Base-by-base conservation (phyloP, 2,113 vertebrate genomes). In the Tragulus kanchil region DNA sequence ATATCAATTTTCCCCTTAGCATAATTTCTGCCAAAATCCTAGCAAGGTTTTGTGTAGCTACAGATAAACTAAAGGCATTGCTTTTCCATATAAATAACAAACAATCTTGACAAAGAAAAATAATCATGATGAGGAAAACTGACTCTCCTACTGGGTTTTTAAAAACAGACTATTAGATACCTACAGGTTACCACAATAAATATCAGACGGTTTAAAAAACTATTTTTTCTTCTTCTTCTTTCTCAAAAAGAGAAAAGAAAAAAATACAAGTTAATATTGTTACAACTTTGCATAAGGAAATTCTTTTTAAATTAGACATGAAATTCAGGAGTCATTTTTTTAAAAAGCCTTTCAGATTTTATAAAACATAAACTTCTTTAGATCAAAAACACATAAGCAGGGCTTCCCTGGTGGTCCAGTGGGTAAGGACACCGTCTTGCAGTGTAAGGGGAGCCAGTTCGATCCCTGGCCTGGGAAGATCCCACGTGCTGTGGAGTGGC, bases 81-180 rank as follows among this genome's bases (percentile, higher is more conserved):
- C 12, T 26, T 56, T 56, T 81, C 77, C 17, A 81, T 77, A 48
- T 48, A n/a, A 62, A 91, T 54, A 95, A 90, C 56, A 95, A 67
- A 86, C 14, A 54, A 95, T 62, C 36, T 54, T 87, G 14, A 93
- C 62, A 78, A 89, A 93, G 42, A 65, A 90, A 96, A 88, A 86
- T 23, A 84, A 65, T 88, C 58, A 88, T 87, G 15, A 77, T 50
- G 19, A 67, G 56, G 48, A 83, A 62, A 96, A 64, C 4, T 73
- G 85, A 58, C 11, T 94, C 48, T 58, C 50, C 21, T 85, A 77
- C 0, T 42, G 21, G 17, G 8, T 58, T 79, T 77, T 84, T 42
- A n/a, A 48, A 84, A 58, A 59, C 28, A 50, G 52, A 81, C 12
- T 16, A 73, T 64, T 67, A 95, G 42, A 62, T 56, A 90, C n/a